Conservation (phyloP, 2,797 vertebrate species). For the Siniperca undulata region DNA sequence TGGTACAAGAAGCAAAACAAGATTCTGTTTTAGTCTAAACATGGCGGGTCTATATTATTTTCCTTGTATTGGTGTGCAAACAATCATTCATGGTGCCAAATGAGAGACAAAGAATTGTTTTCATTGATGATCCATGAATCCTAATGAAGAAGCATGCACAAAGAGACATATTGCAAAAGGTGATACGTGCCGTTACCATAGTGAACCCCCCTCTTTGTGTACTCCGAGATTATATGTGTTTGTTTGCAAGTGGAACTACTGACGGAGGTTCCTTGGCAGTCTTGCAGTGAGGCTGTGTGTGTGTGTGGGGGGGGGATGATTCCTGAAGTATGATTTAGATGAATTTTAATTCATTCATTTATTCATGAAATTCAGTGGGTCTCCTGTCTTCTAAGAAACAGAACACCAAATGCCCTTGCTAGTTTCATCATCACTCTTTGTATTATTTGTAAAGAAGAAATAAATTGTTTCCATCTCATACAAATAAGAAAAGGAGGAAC, state of each 20-base stretch:
- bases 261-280: constrained; percentile 72
- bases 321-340: constrained; percentile 86
- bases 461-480: constrained; percentile 79
- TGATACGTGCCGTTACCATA: constrained; percentile 80
- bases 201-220: constrained; percentile 67
- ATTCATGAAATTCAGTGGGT: constrained; percentile 86
- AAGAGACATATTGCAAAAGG: constrained; percentile 74
- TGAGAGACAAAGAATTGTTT: constrained; percentile 77
- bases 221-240: constrained; percentile 77
- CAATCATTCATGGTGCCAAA: constrained; percentile 75
- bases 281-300: constrained; percentile 25
- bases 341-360: constrained; percentile 88
- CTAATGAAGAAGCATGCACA: constrained; percentile 81
- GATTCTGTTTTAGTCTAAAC: constrained; percentile 62
- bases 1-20: constrained; percentile 41
- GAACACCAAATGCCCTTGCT: constrained; percentile 78
- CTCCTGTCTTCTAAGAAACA: constrained; percentile 81
- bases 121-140: constrained; percentile 81
- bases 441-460: constrained; percentile 84
- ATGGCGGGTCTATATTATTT: constrained; percentile 58
- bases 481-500: constrained; percentile 74
- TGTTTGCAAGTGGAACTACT: constrained; percentile 76
- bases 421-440: constrained; percentile 83
- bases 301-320: constrained; percentile 38
- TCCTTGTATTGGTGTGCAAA: constrained; percentile 61